Evolutionary conservation across 2,888 invertebrate genomes (phyloP).

Genomic region (Agrilus biguttatus): DNA sequence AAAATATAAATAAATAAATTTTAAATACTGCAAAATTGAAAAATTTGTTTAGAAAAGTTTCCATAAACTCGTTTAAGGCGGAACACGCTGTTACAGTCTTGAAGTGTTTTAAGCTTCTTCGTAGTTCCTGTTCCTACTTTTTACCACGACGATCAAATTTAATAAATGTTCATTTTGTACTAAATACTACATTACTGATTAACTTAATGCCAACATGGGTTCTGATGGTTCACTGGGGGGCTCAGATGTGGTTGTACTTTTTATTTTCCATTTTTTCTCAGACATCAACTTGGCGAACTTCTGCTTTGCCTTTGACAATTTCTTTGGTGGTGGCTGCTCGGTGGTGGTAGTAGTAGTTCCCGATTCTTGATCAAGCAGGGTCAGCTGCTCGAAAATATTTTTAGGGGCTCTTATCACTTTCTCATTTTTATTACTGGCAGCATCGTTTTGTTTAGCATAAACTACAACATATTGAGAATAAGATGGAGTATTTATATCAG

Average conservation of each 20-base stretch:
- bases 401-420: slow-evolving; percentile 42
- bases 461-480: slow-evolving; percentile 75
- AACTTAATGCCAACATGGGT: slow-evolving; percentile 53
- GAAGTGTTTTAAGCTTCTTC: too few relatives aligned
- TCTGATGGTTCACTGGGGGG: slow-evolving; percentile 40
- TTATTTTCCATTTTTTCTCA: slow-evolving; percentile 38
- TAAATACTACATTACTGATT: slow-evolving; percentile 18
- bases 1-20: too few relatives aligned
- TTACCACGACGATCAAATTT: too few relatives aligned
- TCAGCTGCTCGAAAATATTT: slow-evolving; percentile 70
- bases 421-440: slow-evolving; percentile 39
- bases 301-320: slow-evolving; percentile 46
- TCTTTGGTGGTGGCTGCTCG: slow-evolving; percentile 24
- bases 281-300: slow-evolving; percentile 43
- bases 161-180: too few relatives aligned
- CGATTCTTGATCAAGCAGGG: slow-evolving; percentile 49
- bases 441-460: slow-evolving; percentile 68
- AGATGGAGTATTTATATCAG: slow-evolving; percentile 74
- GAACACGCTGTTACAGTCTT: too few relatives aligned
- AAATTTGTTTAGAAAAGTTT: too few relatives aligned
- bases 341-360: slow-evolving; percentile 12
- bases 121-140: too few relatives aligned
- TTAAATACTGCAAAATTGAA: too few relatives aligned
- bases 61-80: too few relatives aligned
- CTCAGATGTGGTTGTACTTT: slow-evolving; percentile 19